Evolutionary conservation across 2,888 invertebrate genomes (phyloP).

Genomic region (Caenorhabditis sinica): DNA sequence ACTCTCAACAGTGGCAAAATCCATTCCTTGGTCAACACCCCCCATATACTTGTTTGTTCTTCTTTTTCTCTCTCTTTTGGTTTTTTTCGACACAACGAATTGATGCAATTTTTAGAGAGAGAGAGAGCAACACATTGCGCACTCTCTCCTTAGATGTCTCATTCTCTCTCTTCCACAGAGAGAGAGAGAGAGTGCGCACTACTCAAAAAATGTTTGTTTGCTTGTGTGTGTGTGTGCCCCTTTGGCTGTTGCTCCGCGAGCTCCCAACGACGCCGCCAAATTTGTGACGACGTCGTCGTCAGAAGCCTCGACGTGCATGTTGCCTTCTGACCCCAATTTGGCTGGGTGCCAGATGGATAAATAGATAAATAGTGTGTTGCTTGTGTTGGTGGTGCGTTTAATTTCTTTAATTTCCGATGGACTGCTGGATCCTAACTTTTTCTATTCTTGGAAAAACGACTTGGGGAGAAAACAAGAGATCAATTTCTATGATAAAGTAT

Average conservation of each 20-base stretch:
- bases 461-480: constrained; percentile 11
- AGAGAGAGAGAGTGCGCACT: constrained; percentile 15
- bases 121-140: constrained; percentile 29
- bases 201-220: constrained; percentile 47
- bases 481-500: constrained; percentile 30
- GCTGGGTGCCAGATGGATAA: constrained; percentile 49
- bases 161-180: constrained; percentile 16
- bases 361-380: constrained; percentile 55
- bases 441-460: not conserved
- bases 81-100: constrained; percentile 47
- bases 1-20: not conserved
- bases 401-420: constrained; percentile 35
- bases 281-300: constrained; percentile 34
- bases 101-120: constrained; percentile 51
- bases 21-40: constrained; percentile 39
- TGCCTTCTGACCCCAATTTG: constrained; percentile 40
- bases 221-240: constrained; percentile 9
- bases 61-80: constrained; percentile 7
- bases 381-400: constrained; percentile 25
- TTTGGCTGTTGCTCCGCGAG: not conserved
- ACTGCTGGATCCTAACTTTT: constrained; percentile 13
- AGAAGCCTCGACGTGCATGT: not conserved
- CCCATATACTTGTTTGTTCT: constrained; percentile 50
- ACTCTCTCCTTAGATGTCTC: constrained; percentile 7
- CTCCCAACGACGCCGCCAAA: constrained; percentile 5